Evolutionary conservation across 2,113 vertebrate genomes (phyloP).

Genomic region (Theristicus caerulescens): DNA sequence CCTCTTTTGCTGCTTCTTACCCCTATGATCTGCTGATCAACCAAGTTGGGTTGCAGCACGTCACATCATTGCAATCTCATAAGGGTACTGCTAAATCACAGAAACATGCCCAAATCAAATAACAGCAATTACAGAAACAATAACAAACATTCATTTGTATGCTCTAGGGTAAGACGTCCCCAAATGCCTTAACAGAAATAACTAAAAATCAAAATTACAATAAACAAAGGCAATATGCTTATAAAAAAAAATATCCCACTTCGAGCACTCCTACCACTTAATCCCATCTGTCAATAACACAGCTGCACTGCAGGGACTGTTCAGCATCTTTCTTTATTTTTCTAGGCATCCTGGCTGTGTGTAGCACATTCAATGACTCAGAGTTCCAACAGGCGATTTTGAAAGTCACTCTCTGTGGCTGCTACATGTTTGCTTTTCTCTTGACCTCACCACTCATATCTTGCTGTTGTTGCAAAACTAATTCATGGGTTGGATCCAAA

Average conservation of each 20-base stretch:
- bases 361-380: slow-evolving; percentile 6
- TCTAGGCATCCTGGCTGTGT: not conserved
- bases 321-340: slow-evolving; percentile 42
- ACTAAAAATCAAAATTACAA: slow-evolving; percentile 30
- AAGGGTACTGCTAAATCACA: not conserved
- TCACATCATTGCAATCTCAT: not conserved
- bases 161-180: not conserved
- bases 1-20: not conserved
- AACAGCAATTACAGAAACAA: not conserved
- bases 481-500: not conserved
- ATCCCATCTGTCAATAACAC: slow-evolving; percentile 37
- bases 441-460: slow-evolving; percentile 25
- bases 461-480: slow-evolving; percentile 32
- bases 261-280: not conserved
- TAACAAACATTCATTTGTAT: not conserved
- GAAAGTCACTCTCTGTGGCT: not conserved
- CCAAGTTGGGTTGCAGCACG: not conserved
- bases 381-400: not conserved
- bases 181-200: slow-evolving; percentile 2
- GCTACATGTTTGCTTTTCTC: slow-evolving; percentile 38
- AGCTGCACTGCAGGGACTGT: slow-evolving; percentile 16
- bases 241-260: not conserved
- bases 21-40: not conserved
- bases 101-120: not conserved
- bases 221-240: slow-evolving; percentile 33